Base-by-base conservation (phyloP, 2,113 vertebrate species). In the Emydura subglobosa region DNA sequence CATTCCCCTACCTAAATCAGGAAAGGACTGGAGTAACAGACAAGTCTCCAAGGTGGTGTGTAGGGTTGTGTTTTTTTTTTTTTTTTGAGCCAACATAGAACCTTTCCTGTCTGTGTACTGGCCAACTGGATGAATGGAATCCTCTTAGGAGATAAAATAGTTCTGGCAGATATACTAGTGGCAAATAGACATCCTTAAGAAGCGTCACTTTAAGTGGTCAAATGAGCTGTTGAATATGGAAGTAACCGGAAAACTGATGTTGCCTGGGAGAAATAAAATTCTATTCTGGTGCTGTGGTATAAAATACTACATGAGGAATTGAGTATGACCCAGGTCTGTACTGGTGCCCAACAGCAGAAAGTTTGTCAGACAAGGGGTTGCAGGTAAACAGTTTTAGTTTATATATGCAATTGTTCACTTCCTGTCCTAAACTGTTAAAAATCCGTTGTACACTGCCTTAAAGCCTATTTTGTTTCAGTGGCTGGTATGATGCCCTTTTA, bases 191-290 rank as follows among this genome's bases (percentile, higher is more conserved):
- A 2, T 88, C 94, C 88, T 44, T 31, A 89, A 61, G n/a, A 16
- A 86, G 2, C 10, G 83, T 25, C 1, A 8, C 81, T 93, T 50
- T 79, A 10, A 82, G 72, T 44, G 81, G 85, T 65, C 10, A 76
- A 31, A 34, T 61, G 19, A 74, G 93, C 85, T 16, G 82, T 95
- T 25, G 42, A 11, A 54, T 79, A 34, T 68, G 85, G 34, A 94
- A 91, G 61, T 31, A 74, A 39, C 0, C 0, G 19, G 59, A 83
- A 81, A 78, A 10, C 65, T 88, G 57, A 11, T 10, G 2, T 72
- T 86, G 5, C 91, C 8, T 27, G 82, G 7, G 80, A 61, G 59
- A 78, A 83, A 61, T 39, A 0, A 85, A 87, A 42, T 42, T 88
- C 61, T 55, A 7, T 12, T 65, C 14, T 65, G 16, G 14, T 65